Conservation (phyloP, 2,113 vertebrate species). For the Malurus alboscapulatus region DNA sequence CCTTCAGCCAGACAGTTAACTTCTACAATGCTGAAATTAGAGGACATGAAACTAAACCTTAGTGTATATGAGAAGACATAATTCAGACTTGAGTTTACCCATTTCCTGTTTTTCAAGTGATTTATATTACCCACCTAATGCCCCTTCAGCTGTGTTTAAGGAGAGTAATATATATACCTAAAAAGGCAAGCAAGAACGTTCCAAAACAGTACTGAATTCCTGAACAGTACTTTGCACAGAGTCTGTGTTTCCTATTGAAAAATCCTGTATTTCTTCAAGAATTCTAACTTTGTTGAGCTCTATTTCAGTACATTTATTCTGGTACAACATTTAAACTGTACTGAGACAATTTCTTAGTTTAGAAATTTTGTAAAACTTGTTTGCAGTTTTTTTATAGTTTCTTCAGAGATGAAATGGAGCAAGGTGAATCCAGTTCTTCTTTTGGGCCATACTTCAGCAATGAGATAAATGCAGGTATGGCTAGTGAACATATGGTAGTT, state of each 20-base stretch:
- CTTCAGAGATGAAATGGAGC: background rate
- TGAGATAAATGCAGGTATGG: background rate
- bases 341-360: background rate
- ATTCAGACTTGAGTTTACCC: slow-evolving; percentile 22
- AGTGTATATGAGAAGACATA: background rate
- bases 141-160: background rate
- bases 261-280: background rate
- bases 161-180: slow-evolving; percentile 22
- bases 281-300: background rate
- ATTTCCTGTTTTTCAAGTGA: slow-evolving; percentile 40
- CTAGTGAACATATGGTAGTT: background rate
- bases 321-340: background rate
- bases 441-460: background rate
- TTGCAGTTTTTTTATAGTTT: background rate
- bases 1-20: background rate
- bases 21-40: slow-evolving; percentile 2
- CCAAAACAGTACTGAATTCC: background rate
- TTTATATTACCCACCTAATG: slow-evolving; percentile 32
- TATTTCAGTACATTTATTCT: background rate
- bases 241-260: background rate
- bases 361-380: background rate
- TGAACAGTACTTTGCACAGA: background rate
- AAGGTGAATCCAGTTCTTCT: background rate
- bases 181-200: background rate
- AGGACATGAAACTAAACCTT: slow-evolving; percentile 4